Conservation (phyloP, 1,140 invertebrate genomes). For the Tetragonula clypearis region DNA sequence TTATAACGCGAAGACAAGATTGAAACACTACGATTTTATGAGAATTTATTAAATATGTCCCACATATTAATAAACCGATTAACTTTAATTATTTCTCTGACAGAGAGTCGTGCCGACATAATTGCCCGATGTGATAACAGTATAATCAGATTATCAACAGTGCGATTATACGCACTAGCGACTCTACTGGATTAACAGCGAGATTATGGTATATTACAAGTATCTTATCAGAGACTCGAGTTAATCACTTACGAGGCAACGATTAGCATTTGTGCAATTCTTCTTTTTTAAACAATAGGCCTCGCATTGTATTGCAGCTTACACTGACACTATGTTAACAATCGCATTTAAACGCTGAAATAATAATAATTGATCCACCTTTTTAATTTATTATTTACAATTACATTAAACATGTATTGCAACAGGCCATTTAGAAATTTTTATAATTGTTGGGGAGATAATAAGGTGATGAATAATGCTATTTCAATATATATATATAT, state of each 20-base stretch:
- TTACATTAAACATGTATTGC: neutral
- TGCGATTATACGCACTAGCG: neutral
- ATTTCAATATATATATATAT: no score
- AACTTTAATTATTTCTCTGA: neutral
- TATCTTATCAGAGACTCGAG: neutral
- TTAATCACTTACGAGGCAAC: conserved; percentile 4
- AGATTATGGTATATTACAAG: neutral
- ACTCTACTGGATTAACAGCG: conserved; percentile 7
- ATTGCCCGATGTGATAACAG: neutral
- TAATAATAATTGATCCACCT: neutral
- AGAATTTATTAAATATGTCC: neutral
- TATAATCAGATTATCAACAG: conserved; percentile 27
- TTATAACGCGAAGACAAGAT: neutral
- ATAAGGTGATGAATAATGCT: no score
- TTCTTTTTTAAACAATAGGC: neutral
- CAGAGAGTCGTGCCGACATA: neutral
- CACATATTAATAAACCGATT: neutral
- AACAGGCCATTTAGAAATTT: neutral
- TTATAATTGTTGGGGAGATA: no score
- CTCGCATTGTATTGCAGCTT: neutral
- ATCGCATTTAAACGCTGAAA: neutral
- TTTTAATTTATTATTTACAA: neutral
- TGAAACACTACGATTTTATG: neutral
- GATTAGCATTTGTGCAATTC: neutral
- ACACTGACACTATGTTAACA: neutral